These are phyloP conservation scores for Cotesia glomerata DNA, from an alignment of 1,140 invertebrate genomes.

Conservation along the genomic window DNA sequence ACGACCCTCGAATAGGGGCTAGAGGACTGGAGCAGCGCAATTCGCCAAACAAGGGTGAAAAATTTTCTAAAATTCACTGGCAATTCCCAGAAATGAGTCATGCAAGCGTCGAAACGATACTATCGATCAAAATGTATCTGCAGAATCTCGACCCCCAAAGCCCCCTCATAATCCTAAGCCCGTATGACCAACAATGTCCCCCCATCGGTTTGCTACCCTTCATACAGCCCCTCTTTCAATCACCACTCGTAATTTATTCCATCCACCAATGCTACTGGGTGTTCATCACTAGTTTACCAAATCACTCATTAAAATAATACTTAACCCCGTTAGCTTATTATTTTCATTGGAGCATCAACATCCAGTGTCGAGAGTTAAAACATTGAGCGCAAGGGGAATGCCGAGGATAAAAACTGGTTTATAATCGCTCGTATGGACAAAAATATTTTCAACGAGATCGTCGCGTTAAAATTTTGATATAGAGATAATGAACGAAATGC, in stretches of 20 bases:
- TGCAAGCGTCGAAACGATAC: constrained; percentile 43
- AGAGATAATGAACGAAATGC: constrained; percentile 16
- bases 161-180: constrained; percentile 47
- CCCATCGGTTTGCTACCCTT: background rate
- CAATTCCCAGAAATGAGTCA: constrained; percentile 38
- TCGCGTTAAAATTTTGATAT: constrained; percentile 19
- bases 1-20: constrained; percentile 45
- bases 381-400: too few species aligned
- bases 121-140: constrained; percentile 58
- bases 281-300: constrained; percentile 4
- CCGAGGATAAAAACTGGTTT: background rate
- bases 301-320: too few species aligned
- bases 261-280: background rate
- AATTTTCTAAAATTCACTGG: background rate
- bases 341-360: background rate
- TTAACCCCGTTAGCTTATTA: too few species aligned
- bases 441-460: constrained; percentile 35
- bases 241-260: constrained; percentile 44
- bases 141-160: constrained; percentile 42
- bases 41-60: background rate
- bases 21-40: constrained; percentile 39
- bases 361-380: too few species aligned
- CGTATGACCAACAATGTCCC: constrained; percentile 49
- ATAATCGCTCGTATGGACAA: background rate
- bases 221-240: constrained; percentile 31